Percentiles rank a stretch among this genome's conserved stretches.
These are phyloP conservation scores for Tachypleus tridentatus DNA, from an alignment of 1,140 invertebrate genomes.

Conservation along the genomic window DNA sequence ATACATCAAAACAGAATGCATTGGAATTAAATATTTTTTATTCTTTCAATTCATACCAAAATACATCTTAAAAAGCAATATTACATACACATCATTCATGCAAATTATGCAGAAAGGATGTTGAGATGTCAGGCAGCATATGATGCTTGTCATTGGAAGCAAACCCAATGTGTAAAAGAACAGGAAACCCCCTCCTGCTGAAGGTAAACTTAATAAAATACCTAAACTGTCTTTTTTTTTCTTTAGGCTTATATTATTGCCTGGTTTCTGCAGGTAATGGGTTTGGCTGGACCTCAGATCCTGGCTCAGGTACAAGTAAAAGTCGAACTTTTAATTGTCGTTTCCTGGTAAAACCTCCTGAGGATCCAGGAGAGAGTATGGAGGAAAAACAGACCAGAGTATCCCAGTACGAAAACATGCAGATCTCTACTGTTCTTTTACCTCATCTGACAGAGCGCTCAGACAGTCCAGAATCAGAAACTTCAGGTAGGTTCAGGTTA, in stretches of 20 bases:
- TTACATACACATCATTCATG: too few species aligned
- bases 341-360: slow-evolving; percentile 68
- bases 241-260: slow-evolving; percentile 2
- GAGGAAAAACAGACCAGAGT: slow-evolving; percentile 63
- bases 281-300: slow-evolving; percentile 28
- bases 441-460: slow-evolving; percentile 7
- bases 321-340: slow-evolving; percentile 65
- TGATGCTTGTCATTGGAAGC: too few species aligned
- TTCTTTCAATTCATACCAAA: too few species aligned
- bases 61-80: too few species aligned
- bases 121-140: too few species aligned
- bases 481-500: background rate
- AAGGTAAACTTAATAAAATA: background rate
- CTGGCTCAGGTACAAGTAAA: slow-evolving; percentile 33
- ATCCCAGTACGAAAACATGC: slow-evolving; percentile 61
- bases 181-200: too few species aligned
- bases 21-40: too few species aligned
- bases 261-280: slow-evolving; percentile 26
- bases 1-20: too few species aligned
- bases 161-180: too few species aligned
- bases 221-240: background rate
- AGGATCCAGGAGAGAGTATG: slow-evolving; percentile 51
- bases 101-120: too few species aligned
- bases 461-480: background rate
- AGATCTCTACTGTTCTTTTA: slow-evolving; percentile 38